These are phyloP conservation scores for Kryptolebias marmoratus DNA, from an alignment of 2,113 vertebrate species.

Conservation along the genomic window DNA sequence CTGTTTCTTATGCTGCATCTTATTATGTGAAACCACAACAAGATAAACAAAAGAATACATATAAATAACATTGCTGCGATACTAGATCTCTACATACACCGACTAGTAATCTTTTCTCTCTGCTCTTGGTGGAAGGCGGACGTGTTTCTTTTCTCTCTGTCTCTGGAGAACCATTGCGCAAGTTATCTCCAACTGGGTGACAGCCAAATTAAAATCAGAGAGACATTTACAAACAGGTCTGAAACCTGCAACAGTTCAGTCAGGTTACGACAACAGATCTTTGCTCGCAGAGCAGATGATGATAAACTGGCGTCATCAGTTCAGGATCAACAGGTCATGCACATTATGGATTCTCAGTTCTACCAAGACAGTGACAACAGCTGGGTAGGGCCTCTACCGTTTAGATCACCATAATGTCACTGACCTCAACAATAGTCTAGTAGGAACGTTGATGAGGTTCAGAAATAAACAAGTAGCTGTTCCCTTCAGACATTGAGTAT, in stretches of 20 bases:
- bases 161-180: not conserved
- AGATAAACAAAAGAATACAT: too few species aligned
- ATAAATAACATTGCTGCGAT: too few species aligned
- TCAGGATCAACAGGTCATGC: not conserved
- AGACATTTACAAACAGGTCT: not conserved
- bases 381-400: not conserved
- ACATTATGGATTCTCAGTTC: not conserved
- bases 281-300: too few species aligned
- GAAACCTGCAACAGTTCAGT: fast-evolving
- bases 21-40: too few species aligned
- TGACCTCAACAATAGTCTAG: not conserved
- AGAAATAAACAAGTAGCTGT: not conserved
- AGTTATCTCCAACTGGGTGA: not conserved
- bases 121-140: not conserved
- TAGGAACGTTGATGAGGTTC: not conserved
- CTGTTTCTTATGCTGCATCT: too few species aligned
- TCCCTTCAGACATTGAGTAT: not conserved
- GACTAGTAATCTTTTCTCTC: too few species aligned
- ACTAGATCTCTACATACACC: too few species aligned
- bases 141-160: not conserved
- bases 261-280: too few species aligned
- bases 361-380: not conserved
- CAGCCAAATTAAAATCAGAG: not conserved
- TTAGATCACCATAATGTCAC: not conserved
- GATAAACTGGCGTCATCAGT: too few species aligned